These are phyloP conservation scores for Melanotaenia duboulayi DNA, from an alignment of 2,113 vertebrate genomes.

Conservation along the genomic window DNA sequence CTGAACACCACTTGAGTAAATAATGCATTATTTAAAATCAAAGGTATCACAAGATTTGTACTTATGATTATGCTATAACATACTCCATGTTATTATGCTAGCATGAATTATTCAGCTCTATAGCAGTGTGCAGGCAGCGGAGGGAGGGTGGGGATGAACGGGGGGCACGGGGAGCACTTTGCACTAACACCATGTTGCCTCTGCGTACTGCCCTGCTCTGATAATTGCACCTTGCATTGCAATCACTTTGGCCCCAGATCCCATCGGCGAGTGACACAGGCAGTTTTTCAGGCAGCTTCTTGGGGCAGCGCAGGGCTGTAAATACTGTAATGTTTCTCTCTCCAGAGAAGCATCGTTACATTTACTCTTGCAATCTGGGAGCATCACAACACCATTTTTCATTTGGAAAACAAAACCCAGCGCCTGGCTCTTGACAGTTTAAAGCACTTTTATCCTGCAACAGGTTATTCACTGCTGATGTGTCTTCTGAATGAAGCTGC, in stretches of 20 bases:
- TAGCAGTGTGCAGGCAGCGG: conserved; percentile 24
- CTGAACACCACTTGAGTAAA: neutral
- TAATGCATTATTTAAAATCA: neutral
- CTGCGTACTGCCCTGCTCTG: conserved; percentile 43
- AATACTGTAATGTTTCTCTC: conserved; percentile 72
- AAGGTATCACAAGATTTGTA: neutral
- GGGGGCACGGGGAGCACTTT: conserved; percentile 32
- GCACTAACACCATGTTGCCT: conserved; percentile 33
- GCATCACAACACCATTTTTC: conserved; percentile 68
- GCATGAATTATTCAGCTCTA: conserved; percentile 13
- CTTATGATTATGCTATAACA: neutral
- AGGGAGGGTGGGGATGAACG: conserved; percentile 18
- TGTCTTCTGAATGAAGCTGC: conserved; percentile 41
- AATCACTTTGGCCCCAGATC: conserved; percentile 61
- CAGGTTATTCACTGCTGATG: conserved; percentile 45
- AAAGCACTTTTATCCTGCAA: conserved; percentile 51
- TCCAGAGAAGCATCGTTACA: conserved; percentile 61
- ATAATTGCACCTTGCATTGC: conserved; percentile 70
- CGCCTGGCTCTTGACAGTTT: conserved; percentile 18
- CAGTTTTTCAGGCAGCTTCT: conserved; percentile 64
- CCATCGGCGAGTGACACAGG: conserved; percentile 54
- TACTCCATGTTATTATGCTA: conserved; percentile 1
- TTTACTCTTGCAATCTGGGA: conserved; percentile 64
- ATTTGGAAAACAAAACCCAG: conserved; percentile 12
- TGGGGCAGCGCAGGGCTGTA: conserved; percentile 55